Evolutionary conservation across 2,888 invertebrate genomes (phyloP).

Genomic region (Diloba caeruleocephala): DNA sequence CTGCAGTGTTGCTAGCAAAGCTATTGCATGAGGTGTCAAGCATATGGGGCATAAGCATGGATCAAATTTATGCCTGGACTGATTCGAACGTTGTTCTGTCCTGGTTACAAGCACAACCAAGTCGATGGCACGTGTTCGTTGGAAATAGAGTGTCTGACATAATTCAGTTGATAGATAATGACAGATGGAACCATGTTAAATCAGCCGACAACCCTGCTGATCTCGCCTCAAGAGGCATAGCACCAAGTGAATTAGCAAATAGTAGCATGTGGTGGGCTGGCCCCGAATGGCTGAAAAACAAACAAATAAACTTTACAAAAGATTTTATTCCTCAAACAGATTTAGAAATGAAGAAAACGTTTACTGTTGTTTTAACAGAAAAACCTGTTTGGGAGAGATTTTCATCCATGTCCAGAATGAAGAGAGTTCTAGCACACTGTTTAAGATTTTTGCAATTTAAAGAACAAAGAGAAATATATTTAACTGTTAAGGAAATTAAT

Average conservation of each 20-base stretch:
- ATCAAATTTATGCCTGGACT: conserved; percentile 22
- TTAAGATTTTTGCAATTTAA: too few relatives aligned
- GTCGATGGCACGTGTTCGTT: conserved; percentile 18
- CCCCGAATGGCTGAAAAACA: neutral
- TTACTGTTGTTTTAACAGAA: too few relatives aligned
- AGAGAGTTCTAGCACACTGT: too few relatives aligned
- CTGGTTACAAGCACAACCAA: conserved; percentile 21
- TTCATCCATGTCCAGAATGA: too few relatives aligned
- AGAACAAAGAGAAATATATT: conserved; percentile 1
- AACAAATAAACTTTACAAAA: neutral
- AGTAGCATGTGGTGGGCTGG: neutral
- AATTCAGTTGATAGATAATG: conserved; percentile 1
- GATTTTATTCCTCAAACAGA: neutral
- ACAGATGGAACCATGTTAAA: conserved; percentile 4
- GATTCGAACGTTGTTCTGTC: conserved; percentile 35
- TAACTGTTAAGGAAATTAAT: conserved; percentile 8
- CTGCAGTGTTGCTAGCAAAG: too few relatives aligned
- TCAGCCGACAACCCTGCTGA: conserved; percentile 4
- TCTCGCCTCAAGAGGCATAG: conserved; percentile 5
- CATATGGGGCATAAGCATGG: conserved; percentile 14
- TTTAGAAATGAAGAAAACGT: neutral
- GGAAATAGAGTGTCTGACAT: conserved; percentile 28
- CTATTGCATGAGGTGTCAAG: too few relatives aligned
- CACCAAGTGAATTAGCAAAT: neutral
- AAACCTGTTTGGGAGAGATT: too few relatives aligned